phyloP scores from a whole-genome alignment of 2,888 invertebrate genomes.

The Hirudinaria manillensis region DNA sequence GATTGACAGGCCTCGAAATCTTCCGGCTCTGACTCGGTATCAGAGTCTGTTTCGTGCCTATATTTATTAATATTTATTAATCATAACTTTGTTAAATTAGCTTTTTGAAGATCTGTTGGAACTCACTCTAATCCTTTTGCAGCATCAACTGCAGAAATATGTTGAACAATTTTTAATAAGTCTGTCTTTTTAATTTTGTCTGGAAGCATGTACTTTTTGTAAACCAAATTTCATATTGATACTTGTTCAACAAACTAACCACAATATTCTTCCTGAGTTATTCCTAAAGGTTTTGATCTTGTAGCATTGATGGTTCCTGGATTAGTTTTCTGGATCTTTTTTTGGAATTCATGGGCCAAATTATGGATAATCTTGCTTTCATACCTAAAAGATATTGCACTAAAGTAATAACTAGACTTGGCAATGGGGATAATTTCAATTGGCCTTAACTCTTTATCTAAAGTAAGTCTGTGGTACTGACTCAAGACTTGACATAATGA shows the following conservation, averaged over 20 bases:
- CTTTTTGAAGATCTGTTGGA: background rate
- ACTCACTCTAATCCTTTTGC: conserved; percentile 24
- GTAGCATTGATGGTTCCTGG: background rate
- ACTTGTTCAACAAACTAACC: too few relatives aligned
- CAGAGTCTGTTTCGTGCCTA: conserved; percentile 46
- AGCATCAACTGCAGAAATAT: background rate
- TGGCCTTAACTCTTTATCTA: background rate
- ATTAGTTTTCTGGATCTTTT: background rate
- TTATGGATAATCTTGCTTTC: background rate
- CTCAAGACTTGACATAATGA: conserved; percentile 46
- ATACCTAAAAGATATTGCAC: background rate
- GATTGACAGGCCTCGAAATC: background rate
- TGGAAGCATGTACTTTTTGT: too few relatives aligned
- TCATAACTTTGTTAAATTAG: background rate
- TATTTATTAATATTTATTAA: background rate
- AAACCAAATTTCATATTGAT: too few relatives aligned
- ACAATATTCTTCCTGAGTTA: too few relatives aligned
- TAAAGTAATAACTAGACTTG: too few relatives aligned
- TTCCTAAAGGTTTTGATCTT: background rate
- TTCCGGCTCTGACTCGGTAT: conserved; percentile 53
- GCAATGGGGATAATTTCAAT: too few relatives aligned
- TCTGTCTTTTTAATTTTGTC: background rate
- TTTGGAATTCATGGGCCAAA: too few relatives aligned
- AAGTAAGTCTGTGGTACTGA: conserved; percentile 37
- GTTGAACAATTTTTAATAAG: conserved; percentile 1